phyloP scores from a whole-genome alignment of 2,888 invertebrate species.

The Hypselothyrea guttata region DNA sequence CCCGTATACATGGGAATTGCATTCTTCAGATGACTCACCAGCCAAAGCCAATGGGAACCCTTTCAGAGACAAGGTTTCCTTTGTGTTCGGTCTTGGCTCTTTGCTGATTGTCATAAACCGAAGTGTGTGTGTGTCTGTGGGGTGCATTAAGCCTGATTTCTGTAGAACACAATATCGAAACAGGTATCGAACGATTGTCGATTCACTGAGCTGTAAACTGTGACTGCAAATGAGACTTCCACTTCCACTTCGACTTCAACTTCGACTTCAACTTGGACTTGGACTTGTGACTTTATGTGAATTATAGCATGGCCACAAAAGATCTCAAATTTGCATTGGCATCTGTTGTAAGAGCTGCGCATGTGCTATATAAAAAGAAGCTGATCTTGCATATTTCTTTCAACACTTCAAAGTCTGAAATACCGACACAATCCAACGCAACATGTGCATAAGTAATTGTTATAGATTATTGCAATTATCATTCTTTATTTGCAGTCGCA shows the following conservation, averaged over 20 bases:
- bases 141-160: conserved; percentile 38
- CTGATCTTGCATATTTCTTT: conserved; percentile 39
- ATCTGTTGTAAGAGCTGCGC: conserved; percentile 24
- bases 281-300: conserved; percentile 18
- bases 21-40: conserved; percentile 48
- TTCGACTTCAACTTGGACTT: not conserved
- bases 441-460: no score
- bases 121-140: conserved; percentile 53
- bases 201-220: no score
- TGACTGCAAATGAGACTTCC: no score
- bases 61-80: conserved; percentile 30
- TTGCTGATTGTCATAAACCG: conserved; percentile 50
- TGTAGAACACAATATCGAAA: conserved; percentile 31
- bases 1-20: conserved; percentile 41
- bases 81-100: conserved; percentile 22
- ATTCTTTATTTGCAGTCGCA: no score
- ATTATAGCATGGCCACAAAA: conserved; percentile 39
- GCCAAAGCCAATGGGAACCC: conserved; percentile 19
- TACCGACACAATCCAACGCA: no score
- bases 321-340: conserved; percentile 28
- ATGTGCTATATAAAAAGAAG: conserved; percentile 25
- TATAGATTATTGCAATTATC: no score
- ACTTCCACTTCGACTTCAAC: no score
- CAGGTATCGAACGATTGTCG: conserved; percentile 33
- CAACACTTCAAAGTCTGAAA: not conserved